phyloP scores from a whole-genome alignment of 2,797 vertebrate genomes.

The Channa striata region DNA sequence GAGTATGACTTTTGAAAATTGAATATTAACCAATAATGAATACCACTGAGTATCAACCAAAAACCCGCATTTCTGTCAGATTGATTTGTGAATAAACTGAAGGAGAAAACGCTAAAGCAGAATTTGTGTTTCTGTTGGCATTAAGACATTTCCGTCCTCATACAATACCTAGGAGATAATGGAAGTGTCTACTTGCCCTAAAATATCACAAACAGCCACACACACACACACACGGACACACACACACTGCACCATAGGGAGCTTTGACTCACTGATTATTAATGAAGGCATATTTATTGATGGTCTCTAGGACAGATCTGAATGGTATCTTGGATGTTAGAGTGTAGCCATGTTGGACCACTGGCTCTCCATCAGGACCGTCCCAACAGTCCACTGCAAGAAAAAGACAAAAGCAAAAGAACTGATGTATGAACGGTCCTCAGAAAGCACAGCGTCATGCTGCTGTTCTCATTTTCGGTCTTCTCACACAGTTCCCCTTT shows the following conservation, averaged over 20 bases:
- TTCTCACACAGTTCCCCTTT: not conserved
- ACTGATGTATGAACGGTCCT: slow-evolving; percentile 19
- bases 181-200: slow-evolving; percentile 24
- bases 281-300: slow-evolving; percentile 95
- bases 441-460: not conserved
- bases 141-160: slow-evolving; percentile 26
- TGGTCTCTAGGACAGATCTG: slow-evolving; percentile 94
- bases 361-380: slow-evolving; percentile 95
- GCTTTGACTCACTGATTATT: slow-evolving; percentile 92
- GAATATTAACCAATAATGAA: slow-evolving; percentile 20
- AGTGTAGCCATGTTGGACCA: slow-evolving; percentile 98
- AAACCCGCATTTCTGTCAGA: slow-evolving; percentile 22
- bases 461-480: not conserved
- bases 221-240: not conserved
- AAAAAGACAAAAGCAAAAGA: slow-evolving; percentile 31
- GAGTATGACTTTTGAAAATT: not conserved
- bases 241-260: not conserved
- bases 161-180: slow-evolving; percentile 25
- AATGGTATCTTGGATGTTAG: slow-evolving; percentile 98
- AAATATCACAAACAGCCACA: slow-evolving; percentile 16
- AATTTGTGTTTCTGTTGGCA: slow-evolving; percentile 18
- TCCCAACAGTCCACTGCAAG: slow-evolving; percentile 97
- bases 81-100: slow-evolving; percentile 19
- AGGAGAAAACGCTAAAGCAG: slow-evolving; percentile 2
- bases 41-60: slow-evolving; percentile 8